Conservation (phyloP, 2,888 invertebrate genomes). For the Deilephila porcellus region DNA sequence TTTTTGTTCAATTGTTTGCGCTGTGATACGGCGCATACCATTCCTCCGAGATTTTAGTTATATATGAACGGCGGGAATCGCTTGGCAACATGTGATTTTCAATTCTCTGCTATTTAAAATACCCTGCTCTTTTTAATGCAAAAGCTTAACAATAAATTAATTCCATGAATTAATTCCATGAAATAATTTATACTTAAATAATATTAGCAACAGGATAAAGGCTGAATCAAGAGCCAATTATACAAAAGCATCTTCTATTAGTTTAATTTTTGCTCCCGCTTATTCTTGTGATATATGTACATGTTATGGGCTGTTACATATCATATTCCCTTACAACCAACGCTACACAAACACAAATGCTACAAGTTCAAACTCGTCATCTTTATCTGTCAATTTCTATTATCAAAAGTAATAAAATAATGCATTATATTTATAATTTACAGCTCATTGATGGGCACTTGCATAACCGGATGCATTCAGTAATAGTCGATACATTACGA, state of each 20-base stretch:
- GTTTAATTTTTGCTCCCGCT: too few relatives aligned
- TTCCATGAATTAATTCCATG: too few relatives aligned
- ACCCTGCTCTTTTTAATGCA: too few relatives aligned
- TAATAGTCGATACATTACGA: neutral
- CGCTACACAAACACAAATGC: neutral
- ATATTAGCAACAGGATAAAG: too few relatives aligned
- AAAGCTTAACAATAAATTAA: too few relatives aligned
- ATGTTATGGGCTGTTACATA: neutral
- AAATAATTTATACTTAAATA: too few relatives aligned
- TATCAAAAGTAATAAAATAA: constrained; percentile 3
- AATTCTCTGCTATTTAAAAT: too few relatives aligned
- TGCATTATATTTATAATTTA: constrained; percentile 13
- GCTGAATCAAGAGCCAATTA: too few relatives aligned
- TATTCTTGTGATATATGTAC: too few relatives aligned
- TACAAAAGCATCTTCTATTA: too few relatives aligned
- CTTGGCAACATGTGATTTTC: too few relatives aligned
- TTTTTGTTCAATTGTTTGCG: neutral
- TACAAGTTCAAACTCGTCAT: neutral
- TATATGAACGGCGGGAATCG: too few relatives aligned
- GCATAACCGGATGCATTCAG: constrained; percentile 17
- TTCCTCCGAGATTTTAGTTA: neutral
- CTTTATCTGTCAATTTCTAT: constrained; percentile 7
- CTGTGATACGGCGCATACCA: neutral
- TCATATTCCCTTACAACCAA: constrained; percentile 2
- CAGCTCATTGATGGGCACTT: constrained; percentile 3